Conservation (phyloP, 2,797 vertebrate species). For the Pseudopleuronectes americanus region DNA sequence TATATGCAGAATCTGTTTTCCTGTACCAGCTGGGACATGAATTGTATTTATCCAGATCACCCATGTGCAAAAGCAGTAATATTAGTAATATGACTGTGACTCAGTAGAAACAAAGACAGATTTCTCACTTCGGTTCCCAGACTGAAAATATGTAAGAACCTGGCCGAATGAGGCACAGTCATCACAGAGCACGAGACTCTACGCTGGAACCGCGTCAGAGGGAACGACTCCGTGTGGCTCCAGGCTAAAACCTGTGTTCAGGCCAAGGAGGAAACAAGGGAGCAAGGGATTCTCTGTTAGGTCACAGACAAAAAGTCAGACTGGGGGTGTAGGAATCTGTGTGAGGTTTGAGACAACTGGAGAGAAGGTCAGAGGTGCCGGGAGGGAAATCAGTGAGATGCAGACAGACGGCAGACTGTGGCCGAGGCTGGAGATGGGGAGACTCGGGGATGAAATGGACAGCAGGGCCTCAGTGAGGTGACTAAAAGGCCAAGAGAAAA, state of each 20-base stretch:
- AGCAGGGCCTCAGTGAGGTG: slow-evolving; percentile 71
- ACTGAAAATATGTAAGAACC: slow-evolving; percentile 50
- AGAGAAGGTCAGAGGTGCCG: slow-evolving; percentile 64
- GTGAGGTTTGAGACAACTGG: slow-evolving; percentile 56
- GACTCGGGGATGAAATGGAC: slow-evolving; percentile 54
- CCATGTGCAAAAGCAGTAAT: slow-evolving; percentile 14
- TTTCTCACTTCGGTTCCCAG: slow-evolving; percentile 35
- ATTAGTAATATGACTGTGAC: slow-evolving; percentile 30
- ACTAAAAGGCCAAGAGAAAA: slow-evolving; percentile 79
- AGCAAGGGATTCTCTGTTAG: slow-evolving; percentile 60
- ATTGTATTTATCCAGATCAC: slow-evolving; percentile 19
- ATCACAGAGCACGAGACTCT: slow-evolving; percentile 24
- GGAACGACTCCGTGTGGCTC: slow-evolving; percentile 55
- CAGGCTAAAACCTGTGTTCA: slow-evolving; percentile 21
- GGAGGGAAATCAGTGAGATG: slow-evolving; percentile 52
- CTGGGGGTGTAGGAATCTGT: slow-evolving; percentile 68
- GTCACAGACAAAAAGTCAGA: slow-evolving; percentile 69
- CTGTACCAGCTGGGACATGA: slow-evolving; percentile 4
- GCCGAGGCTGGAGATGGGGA: slow-evolving; percentile 48
- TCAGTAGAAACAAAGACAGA: slow-evolving; percentile 9
- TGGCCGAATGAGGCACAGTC: slow-evolving; percentile 38
- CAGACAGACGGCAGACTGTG: slow-evolving; percentile 65
- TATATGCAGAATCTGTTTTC: slow-evolving; percentile 37
- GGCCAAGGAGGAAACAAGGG: slow-evolving; percentile 57
- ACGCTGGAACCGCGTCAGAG: slow-evolving; percentile 48